A percentile compares a stretch with the other conserved stretches of the same genome.
These are phyloP conservation scores for Globodera rostochiensis DNA, from an alignment of 1,140 invertebrate genomes.

Conservation along the genomic window DNA sequence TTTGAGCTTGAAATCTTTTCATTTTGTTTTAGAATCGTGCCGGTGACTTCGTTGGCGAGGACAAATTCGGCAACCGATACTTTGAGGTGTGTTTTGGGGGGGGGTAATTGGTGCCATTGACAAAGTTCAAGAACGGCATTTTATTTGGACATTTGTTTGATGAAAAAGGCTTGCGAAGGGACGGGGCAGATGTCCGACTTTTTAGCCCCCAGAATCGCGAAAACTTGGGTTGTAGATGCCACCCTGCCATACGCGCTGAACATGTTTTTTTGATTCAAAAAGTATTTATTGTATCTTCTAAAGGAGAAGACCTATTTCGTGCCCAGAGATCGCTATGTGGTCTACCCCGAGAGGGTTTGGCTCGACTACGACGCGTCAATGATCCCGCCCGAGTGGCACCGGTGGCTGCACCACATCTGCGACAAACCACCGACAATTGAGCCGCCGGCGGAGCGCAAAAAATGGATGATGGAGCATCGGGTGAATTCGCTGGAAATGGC, in stretches of 20 bases:
- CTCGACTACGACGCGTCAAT: conserved; percentile 91
- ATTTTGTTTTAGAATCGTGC: conserved; percentile 43
- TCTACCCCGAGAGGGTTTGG: conserved; percentile 77
- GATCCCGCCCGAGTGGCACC: conserved; percentile 86
- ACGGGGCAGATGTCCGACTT: not conserved
- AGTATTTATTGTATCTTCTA: not conserved
- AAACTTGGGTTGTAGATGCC: no score
- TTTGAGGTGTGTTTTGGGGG: conserved; percentile 72
- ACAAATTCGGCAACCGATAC: conserved; percentile 94
- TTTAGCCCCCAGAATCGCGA: not conserved
- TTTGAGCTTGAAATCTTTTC: conserved; percentile 20
- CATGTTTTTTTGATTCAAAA: not conserved
- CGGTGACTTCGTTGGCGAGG: conserved; percentile 76
- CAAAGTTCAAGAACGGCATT: not conserved
- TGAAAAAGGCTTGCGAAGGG: not conserved
- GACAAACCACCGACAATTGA: conserved; percentile 57
- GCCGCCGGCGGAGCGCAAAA: conserved; percentile 42
- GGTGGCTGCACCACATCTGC: conserved; percentile 62
- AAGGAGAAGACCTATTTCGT: conserved; percentile 61
- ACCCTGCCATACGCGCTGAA: no score
- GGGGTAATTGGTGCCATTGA: no score
- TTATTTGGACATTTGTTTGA: not conserved
- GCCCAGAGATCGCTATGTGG: conserved; percentile 86
- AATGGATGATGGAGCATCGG: conserved; percentile 55
- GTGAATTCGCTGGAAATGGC: conserved; percentile 55